Conservation (phyloP, 1,140 invertebrate genomes). For the Cecropterus lyciades region DNA sequence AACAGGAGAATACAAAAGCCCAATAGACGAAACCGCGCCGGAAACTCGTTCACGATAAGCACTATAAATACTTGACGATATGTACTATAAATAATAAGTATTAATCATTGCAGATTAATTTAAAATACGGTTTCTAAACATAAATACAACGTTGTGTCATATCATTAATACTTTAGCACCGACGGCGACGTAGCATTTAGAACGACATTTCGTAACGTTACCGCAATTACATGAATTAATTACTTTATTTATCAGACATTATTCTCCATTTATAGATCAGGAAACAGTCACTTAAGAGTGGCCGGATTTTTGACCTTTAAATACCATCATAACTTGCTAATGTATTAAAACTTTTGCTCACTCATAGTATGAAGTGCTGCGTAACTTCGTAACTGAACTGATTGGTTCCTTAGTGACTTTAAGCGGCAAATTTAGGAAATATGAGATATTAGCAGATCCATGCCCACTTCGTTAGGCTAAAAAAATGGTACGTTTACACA, state of each 20-base stretch:
- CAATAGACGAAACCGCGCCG: no score
- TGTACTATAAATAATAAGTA: neutral
- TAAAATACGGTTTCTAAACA: constrained; percentile 13
- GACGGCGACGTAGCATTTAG: constrained; percentile 15
- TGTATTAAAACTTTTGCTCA: constrained; percentile 20
- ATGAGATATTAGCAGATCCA: no score
- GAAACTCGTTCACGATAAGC: neutral
- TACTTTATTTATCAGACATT: constrained; percentile 37
- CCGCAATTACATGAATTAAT: constrained; percentile 33
- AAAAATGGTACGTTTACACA: no score
- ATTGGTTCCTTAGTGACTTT: no score
- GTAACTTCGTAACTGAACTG: neutral
- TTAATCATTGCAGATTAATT: neutral
- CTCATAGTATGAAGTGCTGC: no score
- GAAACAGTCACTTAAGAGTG: constrained; percentile 35
- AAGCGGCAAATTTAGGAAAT: no score
- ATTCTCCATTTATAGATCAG: constrained; percentile 46
- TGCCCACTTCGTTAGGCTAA: no score
- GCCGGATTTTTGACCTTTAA: constrained; percentile 50
- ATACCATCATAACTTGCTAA: constrained; percentile 23
- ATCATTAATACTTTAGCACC: constrained; percentile 18
- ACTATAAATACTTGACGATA: no score
- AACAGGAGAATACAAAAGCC: no score
- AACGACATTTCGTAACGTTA: constrained; percentile 29
- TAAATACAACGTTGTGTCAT: constrained; percentile 15